These are phyloP conservation scores for Pagetopsis macropterus DNA, from an alignment of 2,797 vertebrate genomes.

Conservation along the genomic window DNA sequence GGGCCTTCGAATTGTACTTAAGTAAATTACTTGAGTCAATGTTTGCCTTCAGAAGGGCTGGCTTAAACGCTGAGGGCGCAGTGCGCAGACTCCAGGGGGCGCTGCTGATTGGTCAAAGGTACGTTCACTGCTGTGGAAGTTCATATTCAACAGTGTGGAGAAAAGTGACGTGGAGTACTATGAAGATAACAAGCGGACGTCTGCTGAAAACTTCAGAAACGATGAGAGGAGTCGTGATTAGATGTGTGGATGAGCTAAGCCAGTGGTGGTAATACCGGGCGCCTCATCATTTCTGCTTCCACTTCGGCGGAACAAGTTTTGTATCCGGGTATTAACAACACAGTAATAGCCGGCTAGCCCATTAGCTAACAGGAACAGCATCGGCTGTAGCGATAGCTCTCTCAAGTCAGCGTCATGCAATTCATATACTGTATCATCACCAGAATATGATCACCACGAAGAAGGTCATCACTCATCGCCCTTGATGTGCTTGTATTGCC, in stretches of 20 bases:
- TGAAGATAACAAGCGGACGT: neutral
- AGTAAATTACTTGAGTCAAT: neutral
- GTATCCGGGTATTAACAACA: constrained; percentile 6
- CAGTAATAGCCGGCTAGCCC: constrained; percentile 42
- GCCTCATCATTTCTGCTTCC: neutral
- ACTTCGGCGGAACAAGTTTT: constrained; percentile 7
- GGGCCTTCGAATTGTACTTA: too few relatives aligned
- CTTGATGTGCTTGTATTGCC: neutral
- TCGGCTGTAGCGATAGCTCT: neutral
- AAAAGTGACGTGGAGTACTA: constrained; percentile 72
- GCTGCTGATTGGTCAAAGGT: constrained; percentile 52
- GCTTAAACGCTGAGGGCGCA: accelerated
- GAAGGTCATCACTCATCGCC: neutral
- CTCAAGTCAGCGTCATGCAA: constrained; percentile 37
- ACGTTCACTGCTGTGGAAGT: constrained; percentile 43
- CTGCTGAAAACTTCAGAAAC: constrained; percentile 62
- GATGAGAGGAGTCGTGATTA: constrained; percentile 14
- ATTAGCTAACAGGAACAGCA: constrained; percentile 57
- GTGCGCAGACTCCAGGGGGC: constrained; percentile 66
- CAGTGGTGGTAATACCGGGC: too few relatives aligned
- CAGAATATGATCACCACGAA: constrained; percentile 30
- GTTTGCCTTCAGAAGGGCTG: constrained; percentile 20
- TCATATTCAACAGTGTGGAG: constrained; percentile 36
- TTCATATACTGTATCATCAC: neutral
- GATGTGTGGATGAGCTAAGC: neutral